Base-by-base conservation (phyloP, 2,113 vertebrate species). In the Brachypodius melanocephalos region DNA sequence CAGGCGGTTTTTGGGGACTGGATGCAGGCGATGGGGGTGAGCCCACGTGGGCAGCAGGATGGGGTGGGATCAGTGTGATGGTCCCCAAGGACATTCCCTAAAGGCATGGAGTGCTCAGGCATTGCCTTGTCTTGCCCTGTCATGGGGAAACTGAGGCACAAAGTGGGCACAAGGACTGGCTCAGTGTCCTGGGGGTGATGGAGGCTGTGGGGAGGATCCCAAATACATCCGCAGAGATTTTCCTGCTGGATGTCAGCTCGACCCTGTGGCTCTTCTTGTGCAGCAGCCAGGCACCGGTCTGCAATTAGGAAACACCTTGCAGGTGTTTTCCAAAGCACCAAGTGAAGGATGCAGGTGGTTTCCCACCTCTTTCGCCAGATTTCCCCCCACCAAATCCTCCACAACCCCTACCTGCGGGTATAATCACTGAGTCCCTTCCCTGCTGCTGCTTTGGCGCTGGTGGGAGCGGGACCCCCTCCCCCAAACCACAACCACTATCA, bases 381-480 rank as follows among this genome's bases (percentile, higher is more conserved):
- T 82, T 22, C 45, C 31, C 74, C 32, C 26, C 38, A 15, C 1
- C 1, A 67, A 83, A 79, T 21, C 67, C 48, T 71, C n/a, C 40
- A 24, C 31, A 74, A 45, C 2, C 17, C 17, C 32, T 31, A 4
- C 36, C 19, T 7, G 1, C 63, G 49, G 16, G 7, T 40, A 9
- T 9, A 55, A 61, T 14, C 49, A 10, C 54, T 3, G 28, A 16
- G 17, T 52, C 31, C 32, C 29, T 51, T 71, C 85, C 9, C 34
- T 80, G 81, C 54, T 59, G 31, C 9, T 75, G 69, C 61, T 62
- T n/a, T 85, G 83, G 36, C 46, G 9, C 34, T 0, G 2, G 3
- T 32, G 75, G 24, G 26, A 85, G 52, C 0, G 0, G 32, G 24
- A 78, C 1, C 11, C 8, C n/a, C 40, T 14, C 0, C n/a, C 40